Percentiles rank a stretch among this genome's conserved stretches.
phyloP scores from a whole-genome alignment of 2,797 vertebrate genomes.

The Rhinella marina region DNA sequence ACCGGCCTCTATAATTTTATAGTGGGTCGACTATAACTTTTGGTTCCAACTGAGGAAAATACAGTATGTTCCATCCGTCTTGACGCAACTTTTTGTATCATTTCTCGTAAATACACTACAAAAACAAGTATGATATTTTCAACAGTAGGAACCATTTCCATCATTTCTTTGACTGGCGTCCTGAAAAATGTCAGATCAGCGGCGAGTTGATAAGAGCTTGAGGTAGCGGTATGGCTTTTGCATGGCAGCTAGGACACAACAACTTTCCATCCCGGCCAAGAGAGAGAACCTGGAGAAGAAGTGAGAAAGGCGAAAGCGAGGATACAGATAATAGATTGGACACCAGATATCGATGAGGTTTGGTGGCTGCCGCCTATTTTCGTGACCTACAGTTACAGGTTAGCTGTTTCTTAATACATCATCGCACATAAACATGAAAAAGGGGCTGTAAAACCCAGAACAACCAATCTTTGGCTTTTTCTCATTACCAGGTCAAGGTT shows the following conservation, averaged over 20 bases:
- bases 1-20: not conserved
- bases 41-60: not conserved
- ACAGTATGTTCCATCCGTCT: not conserved
- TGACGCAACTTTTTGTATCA: not conserved
- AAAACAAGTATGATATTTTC: not conserved
- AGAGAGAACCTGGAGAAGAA: not conserved
- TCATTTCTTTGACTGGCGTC: not conserved
- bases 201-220: not conserved
- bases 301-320: not conserved
- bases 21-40: not conserved
- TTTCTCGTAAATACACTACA: not conserved
- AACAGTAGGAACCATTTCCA: not conserved
- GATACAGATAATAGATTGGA: not conserved
- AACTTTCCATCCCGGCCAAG: not conserved
- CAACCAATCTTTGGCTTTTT: constrained; percentile 3
- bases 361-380: not conserved
- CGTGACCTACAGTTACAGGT: not conserved
- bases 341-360: not conserved
- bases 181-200: not conserved
- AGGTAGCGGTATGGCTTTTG: constrained; percentile 21
- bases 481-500: not conserved
- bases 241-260: not conserved
- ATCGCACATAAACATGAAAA: not conserved
- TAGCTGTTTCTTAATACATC: not conserved
- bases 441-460: not conserved